phyloP scores from a whole-genome alignment of 2,888 invertebrate genomes.

The Cyclophora punctaria region DNA sequence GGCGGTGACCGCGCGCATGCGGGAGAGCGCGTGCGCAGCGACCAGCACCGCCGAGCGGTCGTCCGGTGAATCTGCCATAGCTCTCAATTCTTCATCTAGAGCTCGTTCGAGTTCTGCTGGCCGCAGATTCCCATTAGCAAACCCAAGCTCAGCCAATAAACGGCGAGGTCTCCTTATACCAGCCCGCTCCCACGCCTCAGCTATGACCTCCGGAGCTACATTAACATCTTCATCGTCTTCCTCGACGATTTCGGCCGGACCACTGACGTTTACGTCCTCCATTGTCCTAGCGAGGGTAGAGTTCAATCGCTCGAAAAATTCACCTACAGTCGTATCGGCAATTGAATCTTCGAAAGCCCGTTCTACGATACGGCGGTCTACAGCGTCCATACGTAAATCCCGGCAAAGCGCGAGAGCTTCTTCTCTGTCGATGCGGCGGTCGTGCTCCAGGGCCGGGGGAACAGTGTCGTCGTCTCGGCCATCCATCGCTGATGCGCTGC shows the following conservation, averaged over 20 bases:
- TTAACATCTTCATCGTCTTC: conserved; percentile 1
- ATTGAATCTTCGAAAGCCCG: conserved; percentile 46
- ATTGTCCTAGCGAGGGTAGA: conserved; percentile 45
- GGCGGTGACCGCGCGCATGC: conserved; percentile 81
- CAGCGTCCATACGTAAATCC: conserved; percentile 50
- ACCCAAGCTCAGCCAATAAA: conserved; percentile 80
- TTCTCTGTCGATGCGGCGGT: conserved; percentile 45
- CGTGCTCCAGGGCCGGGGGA: conserved; percentile 39
- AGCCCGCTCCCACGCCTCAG: conserved; percentile 83
- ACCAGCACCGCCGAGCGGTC: conserved; percentile 60
- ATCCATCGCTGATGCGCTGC: conserved; percentile 51
- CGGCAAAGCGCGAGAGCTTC: conserved; percentile 55
- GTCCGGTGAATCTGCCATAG: conserved; percentile 23
- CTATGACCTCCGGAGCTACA: conserved; percentile 68
- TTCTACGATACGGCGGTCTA: conserved; percentile 47
- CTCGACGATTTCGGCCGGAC: conserved; percentile 6
- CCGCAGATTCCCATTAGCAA: conserved; percentile 73
- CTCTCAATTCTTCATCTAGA: conserved; percentile 78
- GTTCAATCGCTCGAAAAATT: conserved; percentile 60
- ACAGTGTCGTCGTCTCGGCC: conserved; percentile 16
- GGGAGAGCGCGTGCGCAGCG: conserved; percentile 80
- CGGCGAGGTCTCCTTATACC: conserved; percentile 79
- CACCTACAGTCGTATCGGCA: conserved; percentile 56
- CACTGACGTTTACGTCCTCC: conserved; percentile 23
- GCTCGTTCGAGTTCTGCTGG: conserved; percentile 78